phyloP scores from a whole-genome alignment of 2,113 vertebrate genomes.

The Monopterus albus region DNA sequence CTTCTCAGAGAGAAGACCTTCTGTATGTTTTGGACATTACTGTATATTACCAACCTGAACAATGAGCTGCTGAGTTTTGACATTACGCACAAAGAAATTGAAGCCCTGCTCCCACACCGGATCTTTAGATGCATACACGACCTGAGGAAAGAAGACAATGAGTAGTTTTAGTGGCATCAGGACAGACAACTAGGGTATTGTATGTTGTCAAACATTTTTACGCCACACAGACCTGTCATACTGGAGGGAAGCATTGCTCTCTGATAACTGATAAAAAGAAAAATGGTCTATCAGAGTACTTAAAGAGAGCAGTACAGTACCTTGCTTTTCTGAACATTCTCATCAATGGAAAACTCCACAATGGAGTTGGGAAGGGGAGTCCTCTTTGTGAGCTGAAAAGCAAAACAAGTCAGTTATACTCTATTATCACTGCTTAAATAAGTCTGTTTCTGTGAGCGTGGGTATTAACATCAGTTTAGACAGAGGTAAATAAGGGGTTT shows the following conservation, averaged over 20 bases:
- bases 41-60: constrained; percentile 85
- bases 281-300: no score
- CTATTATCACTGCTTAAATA: background rate
- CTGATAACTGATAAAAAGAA: background rate
- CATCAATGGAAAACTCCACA: constrained; percentile 87
- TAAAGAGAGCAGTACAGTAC: no score
- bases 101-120: constrained; percentile 93
- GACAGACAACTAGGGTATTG: background rate
- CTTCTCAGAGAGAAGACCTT: no score
- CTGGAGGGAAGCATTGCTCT: background rate
- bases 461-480: background rate
- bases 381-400: constrained; percentile 80
- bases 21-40: no score
- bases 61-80: constrained; percentile 85
- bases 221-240: no score
- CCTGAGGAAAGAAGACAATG: constrained; percentile 73
- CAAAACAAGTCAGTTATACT: constrained; percentile 7
- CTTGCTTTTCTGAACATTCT: constrained; percentile 90
- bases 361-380: constrained; percentile 85
- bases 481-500: background rate
- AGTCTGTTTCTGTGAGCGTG: background rate
- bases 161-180: background rate
- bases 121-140: constrained; percentile 87
- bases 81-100: constrained; percentile 90
- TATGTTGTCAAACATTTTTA: background rate